Evolutionary conservation across 2,113 vertebrate genomes (phyloP).

Genomic region (Madoqua kirkii): DNA sequence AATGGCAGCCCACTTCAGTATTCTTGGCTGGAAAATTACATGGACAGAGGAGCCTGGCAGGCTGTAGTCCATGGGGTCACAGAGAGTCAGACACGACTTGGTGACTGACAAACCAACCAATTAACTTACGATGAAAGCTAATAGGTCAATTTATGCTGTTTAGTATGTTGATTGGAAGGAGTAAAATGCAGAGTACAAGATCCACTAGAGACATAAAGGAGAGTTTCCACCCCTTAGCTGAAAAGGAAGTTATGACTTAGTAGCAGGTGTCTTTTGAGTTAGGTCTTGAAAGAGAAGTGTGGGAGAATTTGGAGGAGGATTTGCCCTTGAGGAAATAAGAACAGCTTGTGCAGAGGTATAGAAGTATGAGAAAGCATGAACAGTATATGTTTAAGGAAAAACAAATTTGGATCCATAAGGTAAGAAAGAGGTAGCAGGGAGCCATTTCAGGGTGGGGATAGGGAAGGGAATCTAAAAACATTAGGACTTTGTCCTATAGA

Average conservation of each 20-base stretch:
- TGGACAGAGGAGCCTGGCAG: background rate
- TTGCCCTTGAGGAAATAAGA: slow-evolving; percentile 1
- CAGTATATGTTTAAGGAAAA: background rate
- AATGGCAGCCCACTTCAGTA: background rate
- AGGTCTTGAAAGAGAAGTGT: background rate
- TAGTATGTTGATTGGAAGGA: background rate
- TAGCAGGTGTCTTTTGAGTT: background rate
- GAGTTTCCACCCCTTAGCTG: background rate
- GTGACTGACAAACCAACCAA: background rate
- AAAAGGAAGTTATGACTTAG: background rate
- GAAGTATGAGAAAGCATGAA: background rate
- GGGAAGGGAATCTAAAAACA: background rate
- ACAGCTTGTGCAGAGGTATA: background rate
- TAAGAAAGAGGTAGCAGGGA: background rate
- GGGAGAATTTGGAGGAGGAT: background rate
- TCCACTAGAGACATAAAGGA: background rate
- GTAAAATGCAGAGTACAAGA: background rate
- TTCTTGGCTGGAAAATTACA: background rate
- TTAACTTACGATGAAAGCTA: background rate
- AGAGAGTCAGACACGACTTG: background rate
- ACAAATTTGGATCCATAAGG: background rate
- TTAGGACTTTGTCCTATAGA: background rate
- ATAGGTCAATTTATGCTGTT: background rate
- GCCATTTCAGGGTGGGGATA: background rate
- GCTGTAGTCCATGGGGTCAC: background rate